A percentile compares a stretch with the other conserved stretches of the same genome.
phyloP scores from a whole-genome alignment of 2,113 vertebrate species.

The Pampusana beccarii region DNA sequence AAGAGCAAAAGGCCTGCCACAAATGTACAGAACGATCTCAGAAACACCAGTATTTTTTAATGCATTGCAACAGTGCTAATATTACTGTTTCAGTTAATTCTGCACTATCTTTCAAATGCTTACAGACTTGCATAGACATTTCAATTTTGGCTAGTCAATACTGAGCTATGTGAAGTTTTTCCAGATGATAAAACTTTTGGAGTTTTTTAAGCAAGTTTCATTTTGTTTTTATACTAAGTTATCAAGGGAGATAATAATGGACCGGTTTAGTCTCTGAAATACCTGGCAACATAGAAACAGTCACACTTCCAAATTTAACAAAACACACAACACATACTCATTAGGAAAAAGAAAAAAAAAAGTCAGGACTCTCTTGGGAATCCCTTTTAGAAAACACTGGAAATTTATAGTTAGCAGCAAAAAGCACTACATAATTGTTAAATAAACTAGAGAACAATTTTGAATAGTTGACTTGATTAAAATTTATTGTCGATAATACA shows the following conservation, averaged over 20 bases:
- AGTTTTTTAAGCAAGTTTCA: background rate
- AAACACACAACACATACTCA: background rate
- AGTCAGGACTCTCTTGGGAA: background rate
- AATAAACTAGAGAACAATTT: background rate
- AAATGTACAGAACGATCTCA: background rate
- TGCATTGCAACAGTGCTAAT: background rate
- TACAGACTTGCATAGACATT: background rate
- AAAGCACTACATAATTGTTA: background rate
- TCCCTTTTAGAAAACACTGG: background rate
- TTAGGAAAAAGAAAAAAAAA: background rate
- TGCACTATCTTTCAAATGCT: background rate
- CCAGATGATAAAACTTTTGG: background rate
- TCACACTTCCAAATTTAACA: background rate
- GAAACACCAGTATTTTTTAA: background rate
- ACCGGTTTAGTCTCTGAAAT: background rate
- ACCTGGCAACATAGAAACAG: background rate
- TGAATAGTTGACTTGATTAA: background rate
- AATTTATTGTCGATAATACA: background rate
- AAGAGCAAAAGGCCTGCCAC: background rate
- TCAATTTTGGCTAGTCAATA: background rate
- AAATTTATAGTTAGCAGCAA: background rate
- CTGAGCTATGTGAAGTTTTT: background rate
- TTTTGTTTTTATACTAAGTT: background rate
- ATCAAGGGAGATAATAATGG: background rate
- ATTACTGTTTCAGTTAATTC: background rate